Percentiles rank a stretch among this genome's conserved stretches.
Conservation (phyloP, 2,888 invertebrate genomes). For the Eugnorisma glareosa region DNA sequence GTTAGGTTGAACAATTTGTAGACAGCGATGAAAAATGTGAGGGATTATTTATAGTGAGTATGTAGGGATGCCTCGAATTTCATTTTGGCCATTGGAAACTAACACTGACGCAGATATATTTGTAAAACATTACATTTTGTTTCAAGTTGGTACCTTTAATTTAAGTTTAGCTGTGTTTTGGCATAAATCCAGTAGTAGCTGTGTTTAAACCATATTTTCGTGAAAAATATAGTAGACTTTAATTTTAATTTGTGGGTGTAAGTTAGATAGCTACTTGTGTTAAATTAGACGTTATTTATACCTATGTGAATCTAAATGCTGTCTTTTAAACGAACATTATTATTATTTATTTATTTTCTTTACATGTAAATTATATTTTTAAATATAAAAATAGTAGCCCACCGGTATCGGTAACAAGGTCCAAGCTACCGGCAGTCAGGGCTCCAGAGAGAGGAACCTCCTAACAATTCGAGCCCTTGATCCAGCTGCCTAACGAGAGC, state of each 20-base stretch:
- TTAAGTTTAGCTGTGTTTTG: neutral
- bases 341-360: too few species aligned
- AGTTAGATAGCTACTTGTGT: neutral
- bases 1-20: conserved; percentile 39
- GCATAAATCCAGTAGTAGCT: neutral
- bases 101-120: conserved; percentile 5
- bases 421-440: too few species aligned
- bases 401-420: too few species aligned
- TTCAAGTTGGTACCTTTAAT: neutral
- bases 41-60: conserved; percentile 26
- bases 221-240: neutral
- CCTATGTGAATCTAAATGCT: neutral
- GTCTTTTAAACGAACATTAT: too few species aligned
- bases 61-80: conserved; percentile 23
- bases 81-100: neutral
- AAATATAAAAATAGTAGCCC: too few species aligned
- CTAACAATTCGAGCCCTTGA: too few species aligned
- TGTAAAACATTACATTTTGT: neutral
- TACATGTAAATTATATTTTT: too few species aligned
- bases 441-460: too few species aligned
- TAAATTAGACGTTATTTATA: neutral
- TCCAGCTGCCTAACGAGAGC: too few species aligned
- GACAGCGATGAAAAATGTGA: conserved; percentile 40
- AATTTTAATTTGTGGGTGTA: neutral
- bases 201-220: too few species aligned